phyloP scores from a whole-genome alignment of 2,888 invertebrate species.

The Rotaria magnacalcarata region DNA sequence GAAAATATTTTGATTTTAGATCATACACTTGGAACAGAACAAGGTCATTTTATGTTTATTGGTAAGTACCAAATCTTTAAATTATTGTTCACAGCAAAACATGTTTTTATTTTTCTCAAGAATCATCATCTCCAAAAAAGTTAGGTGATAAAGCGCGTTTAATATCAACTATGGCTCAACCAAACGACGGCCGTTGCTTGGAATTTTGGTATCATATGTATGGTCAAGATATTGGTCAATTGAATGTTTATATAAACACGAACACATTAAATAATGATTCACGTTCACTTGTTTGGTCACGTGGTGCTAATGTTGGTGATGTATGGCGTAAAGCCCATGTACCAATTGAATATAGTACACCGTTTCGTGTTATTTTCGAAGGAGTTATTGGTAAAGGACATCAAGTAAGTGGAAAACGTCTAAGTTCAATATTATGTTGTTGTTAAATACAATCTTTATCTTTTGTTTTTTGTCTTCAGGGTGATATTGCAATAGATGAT shows the following conservation, averaged over 20 bases:
- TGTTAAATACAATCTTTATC: not conserved
- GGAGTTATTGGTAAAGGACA: conserved; percentile 51
- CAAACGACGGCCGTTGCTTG: conserved; percentile 47
- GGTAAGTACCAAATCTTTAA: not conserved
- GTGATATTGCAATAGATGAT: conserved; percentile 34
- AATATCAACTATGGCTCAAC: conserved; percentile 49
- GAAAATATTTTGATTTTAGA: conserved; percentile 46
- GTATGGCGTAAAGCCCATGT: conserved; percentile 36
- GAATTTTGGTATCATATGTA: conserved; percentile 49
- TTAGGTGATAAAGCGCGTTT: conserved; percentile 52
- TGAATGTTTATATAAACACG: conserved; percentile 37
- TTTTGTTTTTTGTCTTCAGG: not conserved
- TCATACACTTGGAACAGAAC: conserved; percentile 49
- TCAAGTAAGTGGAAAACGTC: not conserved
- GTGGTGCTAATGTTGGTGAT: conserved; percentile 40
- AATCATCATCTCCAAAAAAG: conserved; percentile 48
- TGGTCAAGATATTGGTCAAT: conserved; percentile 41
- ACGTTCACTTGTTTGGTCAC: conserved; percentile 37
- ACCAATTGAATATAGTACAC: conserved; percentile 42
- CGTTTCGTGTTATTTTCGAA: conserved; percentile 52
- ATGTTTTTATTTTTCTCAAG: not conserved
- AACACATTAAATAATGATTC: not conserved
- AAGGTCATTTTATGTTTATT: conserved; percentile 51
- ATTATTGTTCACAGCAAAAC: not conserved
- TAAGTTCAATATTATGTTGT: not conserved